Evolutionary conservation across 1,140 invertebrate genomes (phyloP), one percentile per base, ranked within the genome.

Genomic region (Halictus rubicundus): DNA sequence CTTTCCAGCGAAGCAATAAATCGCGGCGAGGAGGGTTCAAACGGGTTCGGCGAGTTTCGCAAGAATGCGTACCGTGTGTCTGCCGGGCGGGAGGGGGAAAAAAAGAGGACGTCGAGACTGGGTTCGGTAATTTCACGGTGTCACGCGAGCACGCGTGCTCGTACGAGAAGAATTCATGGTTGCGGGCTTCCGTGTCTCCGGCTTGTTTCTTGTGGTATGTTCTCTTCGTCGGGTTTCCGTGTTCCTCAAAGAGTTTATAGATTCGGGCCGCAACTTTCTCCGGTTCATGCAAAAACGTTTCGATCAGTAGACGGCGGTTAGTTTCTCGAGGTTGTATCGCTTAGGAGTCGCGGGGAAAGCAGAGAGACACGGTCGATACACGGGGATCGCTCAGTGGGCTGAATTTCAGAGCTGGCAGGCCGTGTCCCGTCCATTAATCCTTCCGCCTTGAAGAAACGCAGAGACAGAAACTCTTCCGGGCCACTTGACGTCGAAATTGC

Each of bases 81-180:
- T 23, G 10, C n/a, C 9, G 5, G n/a, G n/a, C n/a, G n/a, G n/a
- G n/a, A n/a, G 19, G n/a, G 7, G 54, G 49, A 66, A 78, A 78
- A 63, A 59, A 42, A 9, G 21, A 27, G 42, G 54, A 21, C 54
- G 39, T 2, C n/a, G 12, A 14, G 12, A 0, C 54, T 21, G 27
- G 42, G 32, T 83, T 84, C 59, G 54, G 54, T 86, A 86, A 86
- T 86, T 86, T 68, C 63, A 59, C 21, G 60, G 39, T 42, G 46
- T 25, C 77, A 85, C 80, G 85, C 83, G 69, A 86, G 59, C 52
- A 83, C 54, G 81, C 84, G 61, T 85, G 84, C 49, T 54, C 37
- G n/a, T 27, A 2, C 25, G 23, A 32, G 42, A 19, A 66, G 46
- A 66, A 49, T 42, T 57, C 73, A 54, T 7, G 32, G 32, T 46